These are phyloP conservation scores for Actenoides lindsayi DNA, from an alignment of 2,113 vertebrate species.

Conservation along the genomic window DNA sequence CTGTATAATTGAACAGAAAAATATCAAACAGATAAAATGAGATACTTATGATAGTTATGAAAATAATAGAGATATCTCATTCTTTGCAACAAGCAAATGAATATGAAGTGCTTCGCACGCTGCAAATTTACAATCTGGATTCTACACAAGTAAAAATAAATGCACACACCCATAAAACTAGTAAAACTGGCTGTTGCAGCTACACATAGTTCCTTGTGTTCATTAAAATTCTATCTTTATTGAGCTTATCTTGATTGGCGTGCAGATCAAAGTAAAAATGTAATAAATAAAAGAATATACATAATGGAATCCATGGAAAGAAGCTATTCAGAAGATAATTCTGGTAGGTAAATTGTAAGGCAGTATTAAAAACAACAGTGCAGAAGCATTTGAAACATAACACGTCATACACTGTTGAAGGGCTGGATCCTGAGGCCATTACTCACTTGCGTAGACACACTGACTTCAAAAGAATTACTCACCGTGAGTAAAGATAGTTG, in stretches of 20 bases:
- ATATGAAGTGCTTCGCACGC: slow-evolving; percentile 65
- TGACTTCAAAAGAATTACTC: slow-evolving; percentile 58
- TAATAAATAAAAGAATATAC: slow-evolving; percentile 77
- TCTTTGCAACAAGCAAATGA: slow-evolving; percentile 59
- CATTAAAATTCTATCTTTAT: slow-evolving; percentile 79
- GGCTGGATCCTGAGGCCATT: slow-evolving; percentile 50
- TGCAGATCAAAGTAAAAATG: slow-evolving; percentile 78
- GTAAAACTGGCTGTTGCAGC: slow-evolving; percentile 80
- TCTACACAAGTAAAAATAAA: slow-evolving; percentile 83
- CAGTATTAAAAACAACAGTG: slow-evolving; percentile 49
- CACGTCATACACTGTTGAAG: slow-evolving; percentile 47
- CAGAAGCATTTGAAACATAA: slow-evolving; percentile 40
- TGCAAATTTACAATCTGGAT: slow-evolving; percentile 68
- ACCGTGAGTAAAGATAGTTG: slow-evolving; percentile 30
- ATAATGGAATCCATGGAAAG: slow-evolving; percentile 72
- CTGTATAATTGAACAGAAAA: not conserved
- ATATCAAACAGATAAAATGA: not conserved
- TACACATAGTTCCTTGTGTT: slow-evolving; percentile 73
- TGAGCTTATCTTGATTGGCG: slow-evolving; percentile 79
- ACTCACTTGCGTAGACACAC: slow-evolving; percentile 38
- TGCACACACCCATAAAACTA: slow-evolving; percentile 78
- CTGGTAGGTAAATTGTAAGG: slow-evolving; percentile 55
- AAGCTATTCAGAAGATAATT: slow-evolving; percentile 69
- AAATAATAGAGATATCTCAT: not conserved
- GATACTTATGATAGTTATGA: not conserved